phyloP scores from a whole-genome alignment of 2,113 vertebrate species.

The Marmota flaviventris region DNA sequence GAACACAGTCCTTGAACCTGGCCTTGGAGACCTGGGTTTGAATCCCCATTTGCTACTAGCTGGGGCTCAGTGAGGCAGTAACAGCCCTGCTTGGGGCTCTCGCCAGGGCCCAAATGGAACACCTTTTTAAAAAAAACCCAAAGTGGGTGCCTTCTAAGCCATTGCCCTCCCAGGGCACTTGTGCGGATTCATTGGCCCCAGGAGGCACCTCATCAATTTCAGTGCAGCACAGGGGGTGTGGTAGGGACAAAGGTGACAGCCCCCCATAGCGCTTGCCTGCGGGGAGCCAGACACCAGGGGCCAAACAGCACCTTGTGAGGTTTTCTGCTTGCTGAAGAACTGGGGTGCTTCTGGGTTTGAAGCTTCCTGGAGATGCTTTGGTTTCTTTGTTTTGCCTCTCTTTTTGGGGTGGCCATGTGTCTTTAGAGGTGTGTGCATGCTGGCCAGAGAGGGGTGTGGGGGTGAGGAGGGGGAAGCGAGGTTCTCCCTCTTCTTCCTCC shows the following conservation, averaged over 20 bases:
- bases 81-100: neutral
- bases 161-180: too few species aligned
- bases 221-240: fast-evolving
- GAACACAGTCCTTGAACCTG: neutral
- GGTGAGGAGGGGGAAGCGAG: too few species aligned
- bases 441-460: neutral
- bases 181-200: neutral
- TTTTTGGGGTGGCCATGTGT: neutral
- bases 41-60: neutral
- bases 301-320: neutral
- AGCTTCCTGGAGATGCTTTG: neutral
- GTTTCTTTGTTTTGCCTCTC: neutral
- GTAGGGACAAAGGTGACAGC: too few species aligned
- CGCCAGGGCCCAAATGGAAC: neutral
- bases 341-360: neutral
- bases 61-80: neutral
- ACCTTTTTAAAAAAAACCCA: neutral
- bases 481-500: neutral
- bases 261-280: too few species aligned
- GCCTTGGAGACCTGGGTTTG: neutral
- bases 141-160: neutral
- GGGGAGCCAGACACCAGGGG: fast-evolving
- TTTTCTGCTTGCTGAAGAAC: neutral
- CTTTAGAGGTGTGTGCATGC: neutral
- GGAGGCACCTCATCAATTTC: fast-evolving